Percentiles rank a stretch among this genome's conserved stretches.
Conservation (phyloP, 2,113 vertebrate genomes). For the Gobiocypris rarus region DNA sequence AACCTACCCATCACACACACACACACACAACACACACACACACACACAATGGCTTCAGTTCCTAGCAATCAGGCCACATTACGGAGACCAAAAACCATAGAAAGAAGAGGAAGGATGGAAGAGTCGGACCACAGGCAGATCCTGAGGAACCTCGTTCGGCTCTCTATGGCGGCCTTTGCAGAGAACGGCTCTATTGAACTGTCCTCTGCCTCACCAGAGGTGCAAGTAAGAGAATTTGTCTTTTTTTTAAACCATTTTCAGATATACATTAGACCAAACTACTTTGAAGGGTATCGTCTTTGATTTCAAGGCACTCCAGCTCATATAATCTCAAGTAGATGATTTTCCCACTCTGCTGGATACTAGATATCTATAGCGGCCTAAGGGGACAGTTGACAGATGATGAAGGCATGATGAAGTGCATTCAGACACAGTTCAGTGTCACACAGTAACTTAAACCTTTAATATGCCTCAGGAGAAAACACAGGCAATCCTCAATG, state of each 20-base stretch:
- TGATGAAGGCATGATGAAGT: constrained; percentile 55
- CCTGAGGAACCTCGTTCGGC: constrained; percentile 86
- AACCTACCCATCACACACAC: too few relatives aligned
- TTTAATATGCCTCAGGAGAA: constrained; percentile 48
- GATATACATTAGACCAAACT: neutral
- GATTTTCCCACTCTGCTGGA: constrained; percentile 49
- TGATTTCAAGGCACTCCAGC: neutral
- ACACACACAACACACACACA: too few relatives aligned
- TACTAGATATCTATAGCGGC: constrained; percentile 60
- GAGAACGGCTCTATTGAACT: constrained; percentile 83
- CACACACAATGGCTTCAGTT: too few relatives aligned
- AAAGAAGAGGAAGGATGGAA: constrained; percentile 57
- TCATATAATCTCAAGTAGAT: constrained; percentile 53
- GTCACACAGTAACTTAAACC: constrained; percentile 60
- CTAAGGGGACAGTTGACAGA: constrained; percentile 64
- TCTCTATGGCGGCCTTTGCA: constrained; percentile 91
- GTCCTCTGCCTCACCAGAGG: constrained; percentile 85
- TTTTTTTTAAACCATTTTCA: neutral
- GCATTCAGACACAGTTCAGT: constrained; percentile 68
- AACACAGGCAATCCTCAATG: constrained; percentile 39
- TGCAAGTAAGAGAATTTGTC: constrained; percentile 90
- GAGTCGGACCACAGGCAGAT: constrained; percentile 81
- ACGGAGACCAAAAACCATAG: constrained; percentile 69
- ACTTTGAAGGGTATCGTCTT: neutral
- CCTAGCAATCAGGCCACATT: constrained; percentile 67